Base-by-base conservation (phyloP, 1,140 invertebrate genomes). In the Micrasema minimum region DNA sequence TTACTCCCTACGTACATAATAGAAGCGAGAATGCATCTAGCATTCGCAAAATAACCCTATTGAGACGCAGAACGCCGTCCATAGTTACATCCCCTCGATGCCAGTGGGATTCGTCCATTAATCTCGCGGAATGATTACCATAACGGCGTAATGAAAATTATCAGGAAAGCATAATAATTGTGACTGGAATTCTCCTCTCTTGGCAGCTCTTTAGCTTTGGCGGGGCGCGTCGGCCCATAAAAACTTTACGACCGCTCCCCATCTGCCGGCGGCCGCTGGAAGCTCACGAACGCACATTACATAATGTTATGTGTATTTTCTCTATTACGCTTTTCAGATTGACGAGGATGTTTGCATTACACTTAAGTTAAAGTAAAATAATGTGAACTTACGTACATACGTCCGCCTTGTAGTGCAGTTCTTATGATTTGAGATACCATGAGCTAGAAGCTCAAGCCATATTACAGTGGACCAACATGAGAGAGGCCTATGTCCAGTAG, bases 161-260 rank as follows among this genome's bases (percentile, higher is more conserved):
- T 59, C 55, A 59, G 55, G 31, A 22, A 31, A 59, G 55, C n/a
- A n/a, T n/a, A 59, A 38, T 59, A 59, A 59, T 59, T 59, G 55
- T 20, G 55, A 38, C 31, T 38, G n/a, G 10, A 59, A 59, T 59
- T 59, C 22, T 14, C 31, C 35, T 38, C 55, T 59, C 20, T 59
- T 59, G 55, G 55, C 55, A 59, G 38, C 55, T 59, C 35, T 59
- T 59, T 38, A 59, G 37, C 51, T 31, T n/a, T 16, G 51, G 31
- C 31, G 35, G 55, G 35, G 20, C 12, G 14, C 12, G n/a, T 12
- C 16, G 7, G 55, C 14, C 31, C 55, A 59, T 59, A 59, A 59
- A 51, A 59, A 20, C 31, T 59, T 59, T 38, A 59, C 35, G 55
- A 38, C 35, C 55, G 31, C 35, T 20, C 23, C 23, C 14, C 22